Percentiles rank a stretch among this genome's conserved stretches.
Conservation (phyloP, 2,797 vertebrate species). For the Oophaga sylvatica region DNA sequence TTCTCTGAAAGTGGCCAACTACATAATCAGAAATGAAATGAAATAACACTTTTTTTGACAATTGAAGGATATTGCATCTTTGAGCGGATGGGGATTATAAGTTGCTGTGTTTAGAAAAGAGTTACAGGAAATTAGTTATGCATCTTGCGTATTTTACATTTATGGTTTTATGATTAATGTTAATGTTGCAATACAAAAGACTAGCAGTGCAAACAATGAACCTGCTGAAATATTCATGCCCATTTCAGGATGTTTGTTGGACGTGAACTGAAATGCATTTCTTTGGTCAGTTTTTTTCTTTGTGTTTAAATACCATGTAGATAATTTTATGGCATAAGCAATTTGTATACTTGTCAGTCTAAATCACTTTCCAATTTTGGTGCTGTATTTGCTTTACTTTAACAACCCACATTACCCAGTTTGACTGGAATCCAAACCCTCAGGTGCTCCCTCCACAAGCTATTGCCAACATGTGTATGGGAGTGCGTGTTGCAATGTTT, state of each 20-base stretch:
- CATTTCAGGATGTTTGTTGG: slow-evolving; percentile 4
- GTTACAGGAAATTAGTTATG: too few relatives aligned
- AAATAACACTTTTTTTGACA: too few relatives aligned
- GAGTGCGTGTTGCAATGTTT: neutral
- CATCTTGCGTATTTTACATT: neutral
- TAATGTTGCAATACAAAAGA: slow-evolving; percentile 19
- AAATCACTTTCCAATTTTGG: slow-evolving; percentile 36
- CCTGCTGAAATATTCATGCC: slow-evolving; percentile 29
- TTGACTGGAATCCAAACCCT: slow-evolving; percentile 39
- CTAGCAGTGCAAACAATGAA: neutral
- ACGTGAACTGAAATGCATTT: neutral
- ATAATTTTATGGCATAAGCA: neutral
- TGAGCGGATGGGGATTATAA: too few relatives aligned
- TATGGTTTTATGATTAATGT: slow-evolving; percentile 16
- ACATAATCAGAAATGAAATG: too few relatives aligned
- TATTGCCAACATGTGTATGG: neutral
- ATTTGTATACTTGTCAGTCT: slow-evolving; percentile 3
- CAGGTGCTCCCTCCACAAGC: slow-evolving; percentile 1
- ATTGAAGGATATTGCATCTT: too few relatives aligned
- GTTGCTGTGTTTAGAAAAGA: too few relatives aligned
- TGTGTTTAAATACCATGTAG: neutral
- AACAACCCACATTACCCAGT: neutral
- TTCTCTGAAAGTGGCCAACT: too few relatives aligned
- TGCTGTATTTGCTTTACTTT: slow-evolving; percentile 29
- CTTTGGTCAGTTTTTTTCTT: neutral